phyloP scores from a whole-genome alignment of 35 echinoderm and acorn worm species.

The Apostichopus japonicus region DNA sequence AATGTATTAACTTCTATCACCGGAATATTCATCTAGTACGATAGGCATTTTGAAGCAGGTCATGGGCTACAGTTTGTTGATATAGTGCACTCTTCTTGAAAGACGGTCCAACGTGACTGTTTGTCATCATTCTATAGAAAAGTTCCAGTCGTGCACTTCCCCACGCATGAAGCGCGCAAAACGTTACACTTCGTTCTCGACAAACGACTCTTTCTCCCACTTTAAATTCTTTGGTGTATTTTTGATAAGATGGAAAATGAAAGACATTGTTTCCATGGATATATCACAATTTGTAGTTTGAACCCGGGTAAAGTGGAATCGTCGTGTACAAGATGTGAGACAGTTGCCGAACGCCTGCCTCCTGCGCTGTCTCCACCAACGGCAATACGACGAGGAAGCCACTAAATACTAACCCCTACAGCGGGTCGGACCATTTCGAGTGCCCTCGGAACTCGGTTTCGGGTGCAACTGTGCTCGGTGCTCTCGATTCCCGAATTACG shows the following conservation, averaged over 20 bases:
- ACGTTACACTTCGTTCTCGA: not conserved
- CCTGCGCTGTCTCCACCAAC: slow-evolving; percentile 61
- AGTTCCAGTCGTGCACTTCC: not conserved
- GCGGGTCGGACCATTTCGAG: too few relatives aligned
- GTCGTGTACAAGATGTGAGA: slow-evolving; percentile 32
- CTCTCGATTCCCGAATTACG: too few relatives aligned
- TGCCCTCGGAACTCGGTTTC: too few relatives aligned
- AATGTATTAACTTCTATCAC: too few relatives aligned
- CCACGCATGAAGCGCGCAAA: slow-evolving; percentile 1
- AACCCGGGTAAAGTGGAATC: slow-evolving; percentile 41
- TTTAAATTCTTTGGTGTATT: slow-evolving; percentile 6
- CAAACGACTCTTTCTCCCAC: not conserved
- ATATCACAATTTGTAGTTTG: slow-evolving; percentile 51
- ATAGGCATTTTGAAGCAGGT: not conserved
- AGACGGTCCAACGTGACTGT: slow-evolving; percentile 9
- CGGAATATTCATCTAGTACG: not conserved
- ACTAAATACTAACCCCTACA: too few relatives aligned
- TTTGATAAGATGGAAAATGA: slow-evolving; percentile 20
- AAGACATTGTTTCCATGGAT: slow-evolving; percentile 52
- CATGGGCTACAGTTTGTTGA: not conserved
- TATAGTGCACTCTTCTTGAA: slow-evolving; percentile 9
- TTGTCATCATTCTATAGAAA: not conserved
- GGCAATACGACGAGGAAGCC: slow-evolving; percentile 2
- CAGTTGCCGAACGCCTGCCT: slow-evolving; percentile 18
- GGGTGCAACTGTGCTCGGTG: too few relatives aligned